These are phyloP conservation scores for Crioceris asparagi DNA, from an alignment of 2,888 invertebrate genomes.

Conservation along the genomic window DNA sequence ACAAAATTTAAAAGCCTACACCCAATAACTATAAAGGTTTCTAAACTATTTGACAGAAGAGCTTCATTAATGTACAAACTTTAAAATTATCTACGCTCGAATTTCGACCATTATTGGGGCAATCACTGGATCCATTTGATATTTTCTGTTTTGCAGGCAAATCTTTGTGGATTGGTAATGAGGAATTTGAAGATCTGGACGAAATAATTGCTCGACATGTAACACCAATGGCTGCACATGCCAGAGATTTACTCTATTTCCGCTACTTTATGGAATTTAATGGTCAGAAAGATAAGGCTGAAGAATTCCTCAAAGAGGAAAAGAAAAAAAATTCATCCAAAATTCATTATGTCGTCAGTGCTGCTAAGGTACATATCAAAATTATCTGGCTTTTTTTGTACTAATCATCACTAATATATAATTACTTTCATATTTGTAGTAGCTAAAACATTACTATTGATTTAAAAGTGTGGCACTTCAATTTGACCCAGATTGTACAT, in stretches of 20 bases:
- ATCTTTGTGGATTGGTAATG: constrained; percentile 75
- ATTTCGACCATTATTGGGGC: not conserved
- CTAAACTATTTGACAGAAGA: too few species aligned
- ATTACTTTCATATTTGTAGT: too few species aligned
- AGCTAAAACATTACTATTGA: too few species aligned
- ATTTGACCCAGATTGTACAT: too few species aligned
- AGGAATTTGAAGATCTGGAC: constrained; percentile 97
- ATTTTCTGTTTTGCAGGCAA: constrained; percentile 66
- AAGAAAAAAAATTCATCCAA: constrained; percentile 78
- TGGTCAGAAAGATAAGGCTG: constrained; percentile 77
- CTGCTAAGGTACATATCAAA: constrained; percentile 58
- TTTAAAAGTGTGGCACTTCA: too few species aligned
- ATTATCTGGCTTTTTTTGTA: too few species aligned
- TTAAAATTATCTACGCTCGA: not conserved
- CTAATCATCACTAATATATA: too few species aligned
- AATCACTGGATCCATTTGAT: too few species aligned
- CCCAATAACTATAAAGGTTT: too few species aligned
- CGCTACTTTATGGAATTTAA: constrained; percentile 78
- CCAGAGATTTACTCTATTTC: constrained; percentile 81
- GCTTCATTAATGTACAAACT: too few species aligned
- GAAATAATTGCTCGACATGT: constrained; percentile 97
- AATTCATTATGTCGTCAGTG: constrained; percentile 80
- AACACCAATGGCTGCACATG: constrained; percentile 91
- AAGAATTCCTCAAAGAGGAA: constrained; percentile 79
- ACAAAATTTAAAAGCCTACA: too few species aligned